Evolutionary conservation across 2,888 invertebrate species (phyloP), one percentile per base, ranked within the genome.

Genomic region (Temnothorax ravouxi): DNA sequence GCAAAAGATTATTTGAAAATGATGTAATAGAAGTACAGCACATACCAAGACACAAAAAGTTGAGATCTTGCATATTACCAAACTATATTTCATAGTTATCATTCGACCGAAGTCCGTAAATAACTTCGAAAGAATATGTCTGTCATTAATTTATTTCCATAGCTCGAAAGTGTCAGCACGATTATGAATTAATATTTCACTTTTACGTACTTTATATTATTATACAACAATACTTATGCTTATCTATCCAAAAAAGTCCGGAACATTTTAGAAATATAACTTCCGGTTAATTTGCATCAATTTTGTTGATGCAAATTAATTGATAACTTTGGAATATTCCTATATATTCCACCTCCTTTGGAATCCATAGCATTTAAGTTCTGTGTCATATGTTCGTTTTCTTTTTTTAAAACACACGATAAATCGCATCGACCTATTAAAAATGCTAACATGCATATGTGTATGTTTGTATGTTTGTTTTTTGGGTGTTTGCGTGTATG

Each of bases 41-140:
- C 29, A 25, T 25, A 64, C 4, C 6, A 44, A 25, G 6, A 15
- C 18, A 13, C 9, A 4, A 50, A 15, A 34, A 67, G 8, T 38
- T 54, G 15, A 38, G 3, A 9, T 52, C 0, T 54, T 15, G n/a
- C 9, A 71, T 54, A 52, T 52, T 72, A 56, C 56, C 25, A 38
- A 54, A 72, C 3, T 5, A 11, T 18, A 44, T 72, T 54, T 29
- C 0, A 29, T 15, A 47, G 34, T 61, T 47, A 74, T 44, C 3
- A 29, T 61, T 38, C 6, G 34, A 59, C 18, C 9, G n/a, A 76
- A 38, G 41, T 64, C 11, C 8, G 54, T 66, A 76, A 13, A 66
- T 66, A 29, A 59, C 52, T 38, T 62, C 3, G 25, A 18, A 34
- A 41, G 6, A 13, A 44, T 2, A 76, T 13, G 5, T 3, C 8